Percentiles rank a stretch among this genome's conserved stretches.
phyloP scores from a whole-genome alignment of 2,113 vertebrate genomes.

The Microtus montanus region DNA sequence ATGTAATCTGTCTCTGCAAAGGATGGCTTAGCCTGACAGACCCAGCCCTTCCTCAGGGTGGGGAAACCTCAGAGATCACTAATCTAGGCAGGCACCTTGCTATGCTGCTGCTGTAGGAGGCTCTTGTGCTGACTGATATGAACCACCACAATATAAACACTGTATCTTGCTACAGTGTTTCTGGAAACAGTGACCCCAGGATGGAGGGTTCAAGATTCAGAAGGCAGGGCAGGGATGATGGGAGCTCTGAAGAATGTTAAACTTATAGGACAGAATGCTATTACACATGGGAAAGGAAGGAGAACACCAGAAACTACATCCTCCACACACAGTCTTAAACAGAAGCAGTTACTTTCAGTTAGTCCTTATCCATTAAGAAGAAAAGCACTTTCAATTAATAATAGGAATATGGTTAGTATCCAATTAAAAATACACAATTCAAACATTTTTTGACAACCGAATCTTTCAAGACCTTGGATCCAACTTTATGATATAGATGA shows the following conservation, averaged over 20 bases:
- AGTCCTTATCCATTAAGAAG: not conserved
- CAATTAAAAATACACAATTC: not conserved
- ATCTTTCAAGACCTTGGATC: slow-evolving; percentile 13
- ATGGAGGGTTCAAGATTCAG: not conserved
- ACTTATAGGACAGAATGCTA: not conserved
- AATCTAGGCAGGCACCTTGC: not conserved
- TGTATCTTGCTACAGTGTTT: not conserved
- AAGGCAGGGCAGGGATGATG: not conserved
- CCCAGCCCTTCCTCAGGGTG: not conserved
- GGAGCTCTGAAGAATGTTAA: not conserved
- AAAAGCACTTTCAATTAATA: slow-evolving; percentile 14
- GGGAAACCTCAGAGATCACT: not conserved
- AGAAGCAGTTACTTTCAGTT: not conserved
- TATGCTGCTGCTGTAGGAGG: not conserved
- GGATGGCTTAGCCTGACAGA: not conserved
- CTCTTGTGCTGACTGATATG: not conserved
- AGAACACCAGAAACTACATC: not conserved
- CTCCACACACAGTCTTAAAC: not conserved
- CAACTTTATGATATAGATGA: not conserved
- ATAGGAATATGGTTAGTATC: not conserved
- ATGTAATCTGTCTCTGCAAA: not conserved
- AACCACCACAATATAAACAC: not conserved
- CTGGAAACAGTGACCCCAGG: not conserved
- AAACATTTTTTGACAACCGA: not conserved
- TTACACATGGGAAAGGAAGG: not conserved